Base-by-base conservation (phyloP, 2,113 vertebrate species). In the human (Homo sapiens) region DNA sequence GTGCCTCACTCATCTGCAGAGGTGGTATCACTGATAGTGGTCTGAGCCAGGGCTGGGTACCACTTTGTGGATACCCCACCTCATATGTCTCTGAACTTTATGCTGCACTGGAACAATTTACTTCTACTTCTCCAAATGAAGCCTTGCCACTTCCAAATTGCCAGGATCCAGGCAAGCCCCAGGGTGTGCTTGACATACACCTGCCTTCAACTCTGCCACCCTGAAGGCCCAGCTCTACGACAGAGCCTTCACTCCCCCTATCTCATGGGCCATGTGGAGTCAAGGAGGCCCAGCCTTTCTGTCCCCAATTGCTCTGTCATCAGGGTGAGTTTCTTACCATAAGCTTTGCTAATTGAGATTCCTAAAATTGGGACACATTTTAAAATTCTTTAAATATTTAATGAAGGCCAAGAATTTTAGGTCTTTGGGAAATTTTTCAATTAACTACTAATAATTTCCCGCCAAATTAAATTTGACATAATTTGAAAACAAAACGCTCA, bases 341-440 rank as follows among this genome's bases (percentile, higher is more conserved):
- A 95, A 73, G 7, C 35, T 92, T 93, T 86, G 20, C 30, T 50
- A 55, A 84, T 32, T n/a, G 23, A 88, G 5, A 93, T 61, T 97
- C 32, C 25, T 88, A 70, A 92, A 43, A 70, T 12, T 80, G 57
- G 14, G 38, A 89, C 8, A 14, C 14, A 75, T 57, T 75, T 79
- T 22, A 73, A 95, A 81, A 55, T 30, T 61, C 20, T 57, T 94
- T 79, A 84, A 95, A 92, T 92, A 87, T 75, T 82, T 95, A 80
- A 45, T 66, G 76, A 78, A 89, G 9, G 14, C 6, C 23, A 72
- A 52, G 73, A 73, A 61, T 4, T 55, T 90, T 86, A 72, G 43
- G 13, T 68, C 5, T 50, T 43, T 89, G 66, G 75, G 55, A 68
- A 90, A 57, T 70, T 89, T 57, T 59, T 55, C 38, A 7, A n/a